Conservation (phyloP, 1,140 invertebrate species). For the Drosophila virilis region DNA sequence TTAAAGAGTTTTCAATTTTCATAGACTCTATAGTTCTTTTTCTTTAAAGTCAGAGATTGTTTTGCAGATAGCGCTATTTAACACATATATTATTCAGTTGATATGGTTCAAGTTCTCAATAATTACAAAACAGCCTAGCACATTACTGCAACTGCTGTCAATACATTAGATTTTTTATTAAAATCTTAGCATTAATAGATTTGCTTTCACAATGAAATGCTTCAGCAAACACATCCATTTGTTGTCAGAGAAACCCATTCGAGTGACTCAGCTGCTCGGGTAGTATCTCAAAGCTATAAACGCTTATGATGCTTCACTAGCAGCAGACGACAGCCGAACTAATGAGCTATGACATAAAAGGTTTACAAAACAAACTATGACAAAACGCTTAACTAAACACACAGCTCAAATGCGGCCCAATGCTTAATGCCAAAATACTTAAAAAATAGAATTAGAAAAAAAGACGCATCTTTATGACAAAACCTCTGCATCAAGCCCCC, state of each 20-base stretch:
- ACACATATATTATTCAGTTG: too few relatives aligned
- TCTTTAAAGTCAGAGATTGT: too few relatives aligned
- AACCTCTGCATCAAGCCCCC: conserved; percentile 59
- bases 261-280: conserved; percentile 52
- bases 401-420: conserved; percentile 8
- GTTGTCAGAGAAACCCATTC: conserved; percentile 24
- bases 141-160: background rate
- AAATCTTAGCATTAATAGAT: conserved; percentile 38
- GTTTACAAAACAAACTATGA: conserved; percentile 63
- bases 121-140: background rate
- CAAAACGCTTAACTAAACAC: conserved; percentile 29
- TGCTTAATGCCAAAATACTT: conserved; percentile 32
- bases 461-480: conserved; percentile 53
- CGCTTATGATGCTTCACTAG: conserved; percentile 50
- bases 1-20: conserved; percentile 3
- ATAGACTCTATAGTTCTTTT: background rate
- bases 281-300: conserved; percentile 65
- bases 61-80: too few relatives aligned
- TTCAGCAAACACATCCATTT: conserved; percentile 41
- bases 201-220: conserved; percentile 41
- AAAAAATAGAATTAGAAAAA: conserved; percentile 30
- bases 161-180: background rate
- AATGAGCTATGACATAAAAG: conserved; percentile 78
- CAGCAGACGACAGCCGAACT: conserved; percentile 47
- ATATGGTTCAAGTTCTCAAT: too few relatives aligned